Conservation (phyloP, 2,113 vertebrate species). For the Sebastes schlegelii region DNA sequence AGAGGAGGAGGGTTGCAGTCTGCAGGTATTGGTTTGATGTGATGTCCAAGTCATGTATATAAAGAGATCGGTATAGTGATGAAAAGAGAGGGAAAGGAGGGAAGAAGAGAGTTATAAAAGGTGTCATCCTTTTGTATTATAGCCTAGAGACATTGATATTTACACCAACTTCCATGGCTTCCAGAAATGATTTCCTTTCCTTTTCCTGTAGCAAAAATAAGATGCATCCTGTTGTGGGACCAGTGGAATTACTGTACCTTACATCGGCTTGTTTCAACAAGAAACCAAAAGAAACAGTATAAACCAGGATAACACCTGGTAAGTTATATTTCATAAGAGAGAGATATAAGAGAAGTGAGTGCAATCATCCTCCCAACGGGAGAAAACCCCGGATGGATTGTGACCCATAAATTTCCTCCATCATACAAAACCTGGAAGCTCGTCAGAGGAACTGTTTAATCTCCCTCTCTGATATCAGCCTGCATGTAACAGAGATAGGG, state of each 20-base stretch:
- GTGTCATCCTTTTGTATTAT: conserved; percentile 7
- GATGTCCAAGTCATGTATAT: conserved; percentile 20
- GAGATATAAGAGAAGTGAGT: conserved; percentile 8
- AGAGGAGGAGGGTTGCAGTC: conserved; percentile 25
- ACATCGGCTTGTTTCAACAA: conserved; percentile 1
- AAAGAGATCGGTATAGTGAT: conserved; percentile 11
- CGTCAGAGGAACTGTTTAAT: conserved; percentile 66
- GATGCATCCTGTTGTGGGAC: conserved; percentile 2
- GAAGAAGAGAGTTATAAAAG: conserved; percentile 17
- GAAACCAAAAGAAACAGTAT: background rate
- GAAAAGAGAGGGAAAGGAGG: conserved; percentile 22
- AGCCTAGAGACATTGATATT: conserved; percentile 27
- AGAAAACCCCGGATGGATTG: conserved; percentile 32
- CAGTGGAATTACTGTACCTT: background rate
- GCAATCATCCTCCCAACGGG: background rate
- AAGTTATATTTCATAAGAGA: background rate
- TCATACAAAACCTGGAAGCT: conserved; percentile 75
- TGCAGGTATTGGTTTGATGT: conserved; percentile 47
- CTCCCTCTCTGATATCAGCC: conserved; percentile 49
- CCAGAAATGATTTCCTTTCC: background rate
- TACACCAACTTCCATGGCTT: conserved; percentile 44
- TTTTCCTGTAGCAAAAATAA: background rate
- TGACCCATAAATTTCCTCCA: conserved; percentile 36
- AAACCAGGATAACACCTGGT: background rate
- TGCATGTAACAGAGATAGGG: conserved; percentile 27